phyloP scores from a whole-genome alignment of 2,888 invertebrate species.

The Mamestra brassicae region DNA sequence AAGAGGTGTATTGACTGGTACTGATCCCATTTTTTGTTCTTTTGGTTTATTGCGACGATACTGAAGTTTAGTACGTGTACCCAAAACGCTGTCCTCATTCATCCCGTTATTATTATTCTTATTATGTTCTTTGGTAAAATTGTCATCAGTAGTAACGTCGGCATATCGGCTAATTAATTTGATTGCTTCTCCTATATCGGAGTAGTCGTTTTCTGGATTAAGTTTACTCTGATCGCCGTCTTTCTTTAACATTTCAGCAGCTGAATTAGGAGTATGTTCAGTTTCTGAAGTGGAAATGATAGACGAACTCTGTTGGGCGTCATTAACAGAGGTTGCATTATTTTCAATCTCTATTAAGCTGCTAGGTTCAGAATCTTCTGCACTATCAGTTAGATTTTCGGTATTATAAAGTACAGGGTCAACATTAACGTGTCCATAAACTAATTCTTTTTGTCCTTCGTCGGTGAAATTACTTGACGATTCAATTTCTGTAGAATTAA shows the following conservation, averaged over 20 bases:
- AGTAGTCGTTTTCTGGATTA: slow-evolving; percentile 87
- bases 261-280: slow-evolving; percentile 61
- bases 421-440: slow-evolving; percentile 86
- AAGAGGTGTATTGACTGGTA: slow-evolving; percentile 60
- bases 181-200: slow-evolving; percentile 88
- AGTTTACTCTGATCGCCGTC: slow-evolving; percentile 82
- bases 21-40: slow-evolving; percentile 69
- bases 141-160: slow-evolving; percentile 88
- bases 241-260: slow-evolving; percentile 74
- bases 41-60: slow-evolving; percentile 85
- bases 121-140: slow-evolving; percentile 84
- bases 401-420: slow-evolving; percentile 82
- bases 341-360: slow-evolving; percentile 58
- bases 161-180: slow-evolving; percentile 88
- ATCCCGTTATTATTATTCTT: slow-evolving; percentile 73
- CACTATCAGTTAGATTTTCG: slow-evolving; percentile 68
- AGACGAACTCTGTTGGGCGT: slow-evolving; percentile 45
- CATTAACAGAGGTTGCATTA: slow-evolving; percentile 63
- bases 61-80: slow-evolving; percentile 87
- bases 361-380: slow-evolving; percentile 60
- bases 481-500: slow-evolving; percentile 76
- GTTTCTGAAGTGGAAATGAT: slow-evolving; percentile 40
- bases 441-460: slow-evolving; percentile 86
- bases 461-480: slow-evolving; percentile 73
- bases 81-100: slow-evolving; percentile 84